phyloP scores from a whole-genome alignment of 2,888 invertebrate species.

The Nipponacmea schrenckii region DNA sequence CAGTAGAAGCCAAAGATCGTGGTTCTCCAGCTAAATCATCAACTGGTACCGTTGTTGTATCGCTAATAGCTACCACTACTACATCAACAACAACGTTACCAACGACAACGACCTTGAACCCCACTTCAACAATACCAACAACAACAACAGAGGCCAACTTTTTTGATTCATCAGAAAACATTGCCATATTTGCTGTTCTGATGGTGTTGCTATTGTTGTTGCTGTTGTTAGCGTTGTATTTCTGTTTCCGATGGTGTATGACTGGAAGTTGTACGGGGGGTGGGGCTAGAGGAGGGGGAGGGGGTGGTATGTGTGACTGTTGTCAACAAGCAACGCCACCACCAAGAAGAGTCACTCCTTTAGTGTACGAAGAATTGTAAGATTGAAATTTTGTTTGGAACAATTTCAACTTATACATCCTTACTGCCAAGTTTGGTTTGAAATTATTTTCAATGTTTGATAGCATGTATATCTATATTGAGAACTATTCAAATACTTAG shows the following conservation, averaged over 20 bases:
- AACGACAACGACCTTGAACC: not conserved
- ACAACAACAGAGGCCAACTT: not conserved
- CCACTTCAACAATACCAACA: not conserved
- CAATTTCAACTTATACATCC: no score
- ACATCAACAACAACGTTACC: not conserved
- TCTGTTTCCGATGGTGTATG: not conserved
- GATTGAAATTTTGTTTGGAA: not conserved
- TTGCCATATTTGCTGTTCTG: not conserved
- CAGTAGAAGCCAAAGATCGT: not conserved
- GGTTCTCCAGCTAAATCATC: not conserved
- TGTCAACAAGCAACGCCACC: not conserved
- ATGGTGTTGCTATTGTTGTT: not conserved
- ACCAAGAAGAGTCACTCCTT: not conserved
- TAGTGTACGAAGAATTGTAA: not conserved
- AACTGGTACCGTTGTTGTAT: not conserved
- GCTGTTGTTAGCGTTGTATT: not conserved
- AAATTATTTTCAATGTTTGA: no score
- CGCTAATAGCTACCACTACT: not conserved
- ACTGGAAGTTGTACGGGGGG: constrained; percentile 4
- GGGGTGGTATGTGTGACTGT: not conserved
- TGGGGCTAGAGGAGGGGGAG: not conserved
- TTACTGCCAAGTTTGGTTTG: no score
- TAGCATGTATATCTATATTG: no score
- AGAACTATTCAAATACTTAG: no score
- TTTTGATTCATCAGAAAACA: not conserved